Evolutionary conservation across 2,888 invertebrate species (phyloP), one percentile per base, ranked within the genome.

Genomic region (Catocala sponsa): DNA sequence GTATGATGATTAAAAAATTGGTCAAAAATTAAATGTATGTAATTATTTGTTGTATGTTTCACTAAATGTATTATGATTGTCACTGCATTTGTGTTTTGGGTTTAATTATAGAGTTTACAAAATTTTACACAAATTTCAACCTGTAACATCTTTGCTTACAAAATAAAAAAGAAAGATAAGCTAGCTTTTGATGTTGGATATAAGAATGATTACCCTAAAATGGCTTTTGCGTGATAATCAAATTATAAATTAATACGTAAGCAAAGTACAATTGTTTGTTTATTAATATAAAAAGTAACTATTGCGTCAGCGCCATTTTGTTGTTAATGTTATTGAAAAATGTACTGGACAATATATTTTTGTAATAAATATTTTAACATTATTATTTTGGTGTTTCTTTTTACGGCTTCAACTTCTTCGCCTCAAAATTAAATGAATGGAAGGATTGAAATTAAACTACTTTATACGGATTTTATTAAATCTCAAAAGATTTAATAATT

Each of bases 291-390:
- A 70, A 59, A 52, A 59, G 51, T 67, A 59, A 56, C 38, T 74
- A 75, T 73, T 70, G 70, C 15, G 53, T 47, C 53, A 69, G 70
- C 15, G 53, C 46, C 53, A 65, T 62, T 59, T 78, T 82, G 80
- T 83, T 85, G 76, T 79, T 83, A 82, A 80, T 84, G 61, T 82
- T 84, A 79, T 85, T 78, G 53, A 71, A 72, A 71, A 59, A 61
- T 55, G 65, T 74, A 73, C 72, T 72, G 72, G 78, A 77, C 71
- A 74, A 73, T 75, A 72, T 80, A 80, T 82, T 81, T 82, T 83
- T 82, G 64, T 82, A 82, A 80, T 80, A 83, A 83, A 81, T 74
- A 67, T 68, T 65, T 53, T 64, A 74, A 74, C 74, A 68, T 52
- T 57, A 56, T 46, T 46, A 15, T 47, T 55, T 46, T 60, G 25